Evolutionary conservation across 2,888 invertebrate species (phyloP).

Genomic region (Deilephila elpenor): DNA sequence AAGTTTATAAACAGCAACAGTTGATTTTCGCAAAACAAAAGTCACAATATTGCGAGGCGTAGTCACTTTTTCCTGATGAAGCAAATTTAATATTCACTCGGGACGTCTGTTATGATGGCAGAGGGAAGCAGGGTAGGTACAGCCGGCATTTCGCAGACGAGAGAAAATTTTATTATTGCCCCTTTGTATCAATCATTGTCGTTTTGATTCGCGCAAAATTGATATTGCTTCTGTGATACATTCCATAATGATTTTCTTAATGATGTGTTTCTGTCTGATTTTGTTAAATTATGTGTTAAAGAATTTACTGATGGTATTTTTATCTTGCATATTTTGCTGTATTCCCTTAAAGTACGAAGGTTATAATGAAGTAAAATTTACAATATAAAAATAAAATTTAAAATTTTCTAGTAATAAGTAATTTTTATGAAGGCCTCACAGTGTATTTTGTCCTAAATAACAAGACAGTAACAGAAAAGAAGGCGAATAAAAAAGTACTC

Average conservation of each 20-base stretch:
- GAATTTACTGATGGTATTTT: no score
- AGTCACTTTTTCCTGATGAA: conserved; percentile 65
- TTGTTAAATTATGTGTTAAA: neutral
- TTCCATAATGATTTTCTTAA: neutral
- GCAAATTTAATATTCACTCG: conserved; percentile 77
- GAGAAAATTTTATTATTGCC: conserved; percentile 59
- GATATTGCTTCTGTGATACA: conserved; percentile 33
- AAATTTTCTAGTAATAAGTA: no score
- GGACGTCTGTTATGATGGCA: conserved; percentile 63
- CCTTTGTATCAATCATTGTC: conserved; percentile 70
- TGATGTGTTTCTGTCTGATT: neutral
- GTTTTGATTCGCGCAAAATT: conserved; percentile 57
- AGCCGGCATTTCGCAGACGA: conserved; percentile 51
- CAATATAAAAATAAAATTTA: no score
- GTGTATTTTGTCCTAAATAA: no score
- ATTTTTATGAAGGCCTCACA: no score
- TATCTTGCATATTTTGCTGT: no score
- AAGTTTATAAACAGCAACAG: neutral
- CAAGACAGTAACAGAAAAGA: neutral
- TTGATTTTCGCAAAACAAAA: conserved; percentile 50
- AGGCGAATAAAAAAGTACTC: neutral
- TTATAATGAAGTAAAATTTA: no score
- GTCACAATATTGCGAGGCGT: conserved; percentile 71
- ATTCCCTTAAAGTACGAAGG: no score
- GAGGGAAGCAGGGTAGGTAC: conserved; percentile 42